Percentiles rank a stretch among this genome's conserved stretches.
Conservation (phyloP, 2,888 invertebrate species). For the Agrypnus murinus region DNA sequence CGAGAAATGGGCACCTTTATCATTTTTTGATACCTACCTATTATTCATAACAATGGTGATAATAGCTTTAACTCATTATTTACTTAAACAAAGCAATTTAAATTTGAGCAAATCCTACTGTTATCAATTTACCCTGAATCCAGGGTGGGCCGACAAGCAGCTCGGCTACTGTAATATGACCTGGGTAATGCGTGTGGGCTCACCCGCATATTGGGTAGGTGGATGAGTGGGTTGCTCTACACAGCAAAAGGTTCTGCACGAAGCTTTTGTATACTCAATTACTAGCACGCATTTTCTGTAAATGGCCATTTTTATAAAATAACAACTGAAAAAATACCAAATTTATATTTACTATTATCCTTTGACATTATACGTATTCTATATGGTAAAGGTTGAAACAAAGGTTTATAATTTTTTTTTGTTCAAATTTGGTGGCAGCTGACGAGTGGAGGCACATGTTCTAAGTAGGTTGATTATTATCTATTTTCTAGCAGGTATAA, state of each 20-base stretch:
- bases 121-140: constrained; percentile 46
- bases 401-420: too few species aligned
- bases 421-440: too few species aligned
- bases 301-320: constrained; percentile 17
- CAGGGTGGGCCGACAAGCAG: constrained; percentile 47
- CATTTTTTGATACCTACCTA: too few species aligned
- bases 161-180: constrained; percentile 50
- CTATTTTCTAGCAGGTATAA: too few species aligned
- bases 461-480: too few species aligned
- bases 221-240: constrained; percentile 48
- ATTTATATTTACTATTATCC: too few species aligned
- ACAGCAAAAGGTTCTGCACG: constrained; percentile 40
- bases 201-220: constrained; percentile 55
- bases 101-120: constrained; percentile 27
- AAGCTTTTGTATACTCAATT: constrained; percentile 36
- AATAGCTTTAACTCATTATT: constrained; percentile 17
- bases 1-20: too few species aligned
- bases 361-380: too few species aligned
- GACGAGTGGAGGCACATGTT: too few species aligned
- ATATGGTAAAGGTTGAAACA: too few species aligned
- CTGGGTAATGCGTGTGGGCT: constrained; percentile 54
- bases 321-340: neutral
- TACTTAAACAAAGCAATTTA: constrained; percentile 18
- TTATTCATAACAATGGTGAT: too few species aligned
- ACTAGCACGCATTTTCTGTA: constrained; percentile 26